Conservation (phyloP, 2,113 vertebrate species). For the Calypte anna region DNA sequence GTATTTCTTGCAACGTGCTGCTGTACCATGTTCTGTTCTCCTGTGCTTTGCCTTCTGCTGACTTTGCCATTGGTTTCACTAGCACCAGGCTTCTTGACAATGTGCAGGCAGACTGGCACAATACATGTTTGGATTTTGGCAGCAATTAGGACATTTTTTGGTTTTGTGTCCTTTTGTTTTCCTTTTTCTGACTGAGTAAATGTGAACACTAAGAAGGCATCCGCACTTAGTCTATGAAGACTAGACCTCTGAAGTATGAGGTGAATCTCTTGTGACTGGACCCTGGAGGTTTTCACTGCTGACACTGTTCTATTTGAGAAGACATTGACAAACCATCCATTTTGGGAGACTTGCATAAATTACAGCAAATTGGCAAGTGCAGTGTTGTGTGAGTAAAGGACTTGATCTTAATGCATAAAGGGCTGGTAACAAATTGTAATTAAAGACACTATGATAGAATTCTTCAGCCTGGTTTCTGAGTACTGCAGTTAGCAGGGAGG, state of each 20-base stretch:
- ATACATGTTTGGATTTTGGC: background rate
- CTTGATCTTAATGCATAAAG: background rate
- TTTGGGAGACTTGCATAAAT: background rate
- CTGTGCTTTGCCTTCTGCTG: background rate
- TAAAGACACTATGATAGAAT: background rate
- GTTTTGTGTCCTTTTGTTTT: background rate
- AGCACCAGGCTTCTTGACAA: background rate
- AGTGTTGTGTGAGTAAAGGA: background rate
- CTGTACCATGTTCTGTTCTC: background rate
- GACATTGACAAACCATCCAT: background rate
- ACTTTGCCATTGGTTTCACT: background rate
- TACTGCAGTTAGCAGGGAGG: fast-evolving
- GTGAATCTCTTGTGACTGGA: background rate
- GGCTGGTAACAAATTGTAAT: background rate
- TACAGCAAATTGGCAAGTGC: background rate
- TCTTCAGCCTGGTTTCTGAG: background rate
- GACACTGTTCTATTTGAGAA: background rate
- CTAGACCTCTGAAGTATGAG: background rate
- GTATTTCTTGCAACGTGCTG: background rate
- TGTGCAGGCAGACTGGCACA: background rate
- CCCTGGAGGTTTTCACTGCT: background rate
- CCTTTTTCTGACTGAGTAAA: background rate
- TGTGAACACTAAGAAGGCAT: background rate
- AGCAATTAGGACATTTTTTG: fast-evolving
- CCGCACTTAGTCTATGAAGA: background rate